Conservation (phyloP, 2,888 invertebrate species). For the Hydropsyche betteni region DNA sequence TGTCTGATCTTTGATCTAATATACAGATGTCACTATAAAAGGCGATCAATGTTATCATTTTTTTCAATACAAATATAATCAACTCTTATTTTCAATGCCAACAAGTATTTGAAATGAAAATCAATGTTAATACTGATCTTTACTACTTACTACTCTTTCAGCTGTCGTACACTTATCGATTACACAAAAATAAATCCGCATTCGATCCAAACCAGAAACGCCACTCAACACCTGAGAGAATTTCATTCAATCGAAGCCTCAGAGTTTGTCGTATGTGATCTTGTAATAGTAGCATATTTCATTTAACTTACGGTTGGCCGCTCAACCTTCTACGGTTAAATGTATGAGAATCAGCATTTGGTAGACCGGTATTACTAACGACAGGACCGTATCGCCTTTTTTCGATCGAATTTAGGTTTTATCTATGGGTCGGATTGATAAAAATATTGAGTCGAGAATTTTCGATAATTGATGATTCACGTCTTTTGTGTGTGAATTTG, state of each 20-base stretch:
- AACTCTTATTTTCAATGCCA: background rate
- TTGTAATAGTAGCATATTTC: constrained; percentile 25
- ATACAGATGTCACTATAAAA: too few species aligned
- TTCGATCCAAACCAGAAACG: background rate
- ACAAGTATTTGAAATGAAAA: background rate
- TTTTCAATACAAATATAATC: too few species aligned
- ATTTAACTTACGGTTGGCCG: constrained; percentile 19
- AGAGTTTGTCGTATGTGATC: constrained; percentile 15
- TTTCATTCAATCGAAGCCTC: constrained; percentile 15
- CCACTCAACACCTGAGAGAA: constrained; percentile 1
- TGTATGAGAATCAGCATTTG: constrained; percentile 31
- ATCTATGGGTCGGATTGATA: background rate
- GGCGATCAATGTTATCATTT: too few species aligned
- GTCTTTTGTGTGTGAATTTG: too few species aligned
- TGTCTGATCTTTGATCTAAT: too few species aligned
- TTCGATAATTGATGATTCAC: too few species aligned
- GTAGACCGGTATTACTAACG: constrained; percentile 2
- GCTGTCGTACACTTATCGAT: too few species aligned
- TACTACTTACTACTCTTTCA: background rate
- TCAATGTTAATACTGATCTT: background rate
- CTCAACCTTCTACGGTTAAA: constrained; percentile 32
- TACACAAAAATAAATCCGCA: too few species aligned
- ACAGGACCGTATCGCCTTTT: constrained; percentile 10
- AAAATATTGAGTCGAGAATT: background rate
- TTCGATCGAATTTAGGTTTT: too few species aligned